These are phyloP conservation scores for Acromyrmex echinatior DNA, from an alignment of 1,140 invertebrate genomes.

Conservation along the genomic window DNA sequence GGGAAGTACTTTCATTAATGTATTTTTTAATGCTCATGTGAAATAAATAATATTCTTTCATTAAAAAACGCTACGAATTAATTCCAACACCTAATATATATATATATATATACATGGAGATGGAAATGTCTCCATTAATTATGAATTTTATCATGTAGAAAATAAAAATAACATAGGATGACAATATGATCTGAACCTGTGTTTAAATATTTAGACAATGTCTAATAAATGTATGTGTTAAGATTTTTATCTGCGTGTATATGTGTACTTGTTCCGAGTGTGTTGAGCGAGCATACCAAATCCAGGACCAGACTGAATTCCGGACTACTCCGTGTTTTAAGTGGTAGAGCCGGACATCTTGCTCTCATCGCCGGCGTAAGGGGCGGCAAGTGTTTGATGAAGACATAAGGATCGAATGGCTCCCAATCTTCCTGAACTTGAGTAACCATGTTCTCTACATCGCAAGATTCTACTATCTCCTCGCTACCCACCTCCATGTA, in stretches of 20 bases:
- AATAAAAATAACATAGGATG: not conserved
- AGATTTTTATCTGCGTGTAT: not conserved
- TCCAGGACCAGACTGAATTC: constrained; percentile 97
- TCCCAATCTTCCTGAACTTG: constrained; percentile 92
- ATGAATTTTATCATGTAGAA: not conserved
- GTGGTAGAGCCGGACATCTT: constrained; percentile 95
- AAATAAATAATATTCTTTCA: too few relatives aligned
- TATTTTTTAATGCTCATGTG: too few relatives aligned
- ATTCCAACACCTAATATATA: too few relatives aligned
- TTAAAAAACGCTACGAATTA: too few relatives aligned
- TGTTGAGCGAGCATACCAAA: constrained; percentile 87
- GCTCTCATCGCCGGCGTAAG: constrained; percentile 94
- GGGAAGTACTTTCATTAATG: too few relatives aligned
- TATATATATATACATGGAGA: too few relatives aligned
- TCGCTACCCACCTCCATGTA: constrained; percentile 85
- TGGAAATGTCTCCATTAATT: not conserved
- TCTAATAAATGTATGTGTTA: not conserved
- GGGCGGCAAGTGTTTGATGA: constrained; percentile 97
- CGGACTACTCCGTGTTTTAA: constrained; percentile 97
- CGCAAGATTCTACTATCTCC: constrained; percentile 86
- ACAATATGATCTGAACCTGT: not conserved
- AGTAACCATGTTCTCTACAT: constrained; percentile 87
- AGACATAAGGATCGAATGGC: constrained; percentile 95
- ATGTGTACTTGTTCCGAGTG: not conserved
- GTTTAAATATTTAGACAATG: not conserved